Conservation (phyloP, 1,140 invertebrate species). For the Campoletis sonorensis region DNA sequence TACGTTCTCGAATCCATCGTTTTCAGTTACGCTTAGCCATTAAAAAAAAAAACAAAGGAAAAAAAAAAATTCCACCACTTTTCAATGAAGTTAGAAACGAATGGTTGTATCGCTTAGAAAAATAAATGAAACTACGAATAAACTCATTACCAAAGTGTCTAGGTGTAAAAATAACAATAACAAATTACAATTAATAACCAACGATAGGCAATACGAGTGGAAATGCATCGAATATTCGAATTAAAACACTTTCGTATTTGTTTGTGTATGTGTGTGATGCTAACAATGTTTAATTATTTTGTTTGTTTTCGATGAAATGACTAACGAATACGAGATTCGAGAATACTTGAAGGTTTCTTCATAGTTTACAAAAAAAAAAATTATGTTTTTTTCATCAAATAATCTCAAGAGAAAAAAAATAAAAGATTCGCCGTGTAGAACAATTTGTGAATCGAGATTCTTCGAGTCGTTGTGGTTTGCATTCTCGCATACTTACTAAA, state of each 20-base stretch:
- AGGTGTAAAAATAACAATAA: conserved; percentile 1
- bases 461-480: neutral
- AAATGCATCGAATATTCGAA: neutral
- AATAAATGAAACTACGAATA: conserved; percentile 1
- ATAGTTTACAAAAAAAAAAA: too few species aligned
- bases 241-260: neutral
- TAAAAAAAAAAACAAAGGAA: too few species aligned
- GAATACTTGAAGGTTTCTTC: too few species aligned
- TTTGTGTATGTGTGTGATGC: neutral
- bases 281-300: neutral
- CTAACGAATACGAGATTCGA: too few species aligned
- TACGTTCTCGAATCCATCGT: too few species aligned
- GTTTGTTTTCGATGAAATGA: neutral
- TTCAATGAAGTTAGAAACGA: neutral
- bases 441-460: neutral
- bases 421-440: too few species aligned
- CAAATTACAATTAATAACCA: neutral
- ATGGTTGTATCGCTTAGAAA: neutral
- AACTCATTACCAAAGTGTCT: neutral
- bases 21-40: too few species aligned
- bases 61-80: too few species aligned
- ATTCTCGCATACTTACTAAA: neutral
- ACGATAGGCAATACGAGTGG: neutral
- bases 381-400: too few species aligned
- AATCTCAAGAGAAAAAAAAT: too few species aligned